A percentile compares a stretch with the other conserved stretches of the same genome.
phyloP scores from a whole-genome alignment of 2,797 vertebrate genomes.

The Tokudaia muenninki region DNA sequence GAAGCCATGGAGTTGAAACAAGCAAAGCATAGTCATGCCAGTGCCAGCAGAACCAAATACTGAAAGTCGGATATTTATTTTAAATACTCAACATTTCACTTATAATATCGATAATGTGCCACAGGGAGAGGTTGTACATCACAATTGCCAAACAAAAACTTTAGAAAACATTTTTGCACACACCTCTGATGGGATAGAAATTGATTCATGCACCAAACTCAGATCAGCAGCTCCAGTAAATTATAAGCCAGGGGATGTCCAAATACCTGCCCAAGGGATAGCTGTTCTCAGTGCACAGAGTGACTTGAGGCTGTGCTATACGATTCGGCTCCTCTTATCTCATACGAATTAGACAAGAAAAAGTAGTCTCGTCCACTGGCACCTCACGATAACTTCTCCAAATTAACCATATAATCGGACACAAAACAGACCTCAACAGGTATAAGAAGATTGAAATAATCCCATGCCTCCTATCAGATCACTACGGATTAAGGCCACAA shows the following conservation, averaged over 20 bases:
- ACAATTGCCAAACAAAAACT: slow-evolving; percentile 12
- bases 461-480: no score
- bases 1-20: slow-evolving; percentile 51
- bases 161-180: neutral
- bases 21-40: slow-evolving; percentile 31
- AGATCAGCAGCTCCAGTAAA: neutral
- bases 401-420: no score
- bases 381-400: no score
- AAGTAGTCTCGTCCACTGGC: neutral
- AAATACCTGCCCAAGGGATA: neutral
- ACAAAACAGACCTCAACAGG: no score
- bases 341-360: neutral
- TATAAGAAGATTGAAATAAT: no score
- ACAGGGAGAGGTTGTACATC: neutral
- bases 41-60: slow-evolving; percentile 41
- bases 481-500: no score
- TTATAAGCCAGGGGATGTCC: neutral
- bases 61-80: slow-evolving; percentile 56
- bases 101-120: neutral
- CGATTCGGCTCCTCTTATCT: neutral
- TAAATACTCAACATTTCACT: slow-evolving; percentile 41
- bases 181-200: neutral
- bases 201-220: slow-evolving; percentile 22
- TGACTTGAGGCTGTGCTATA: neutral
- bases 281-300: neutral